Evolutionary conservation across 2,888 invertebrate genomes (phyloP).

Genomic region (Noctua janthe): DNA sequence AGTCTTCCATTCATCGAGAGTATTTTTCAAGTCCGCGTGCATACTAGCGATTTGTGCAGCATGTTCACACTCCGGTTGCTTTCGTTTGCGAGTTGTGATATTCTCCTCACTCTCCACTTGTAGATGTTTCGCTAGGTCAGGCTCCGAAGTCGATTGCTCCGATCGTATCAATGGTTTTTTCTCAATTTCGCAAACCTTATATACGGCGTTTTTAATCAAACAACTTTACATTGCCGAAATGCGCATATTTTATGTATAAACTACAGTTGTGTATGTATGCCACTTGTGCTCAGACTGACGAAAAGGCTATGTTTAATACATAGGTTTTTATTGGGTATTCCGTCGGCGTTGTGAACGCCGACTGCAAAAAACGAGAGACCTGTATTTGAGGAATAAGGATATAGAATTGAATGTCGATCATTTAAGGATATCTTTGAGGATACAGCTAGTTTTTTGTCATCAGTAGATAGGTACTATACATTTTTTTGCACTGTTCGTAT

Average conservation of each 20-base stretch:
- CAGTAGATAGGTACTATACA: constrained; percentile 9
- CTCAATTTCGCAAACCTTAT: constrained; percentile 1
- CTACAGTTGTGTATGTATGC: constrained; percentile 41
- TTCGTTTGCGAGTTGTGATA: too few relatives aligned
- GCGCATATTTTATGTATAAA: constrained; percentile 4
- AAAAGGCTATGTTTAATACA: constrained; percentile 22
- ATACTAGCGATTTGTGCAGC: too few relatives aligned
- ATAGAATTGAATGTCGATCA: constrained; percentile 19
- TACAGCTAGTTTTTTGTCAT: constrained; percentile 25
- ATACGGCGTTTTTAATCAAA: neutral
- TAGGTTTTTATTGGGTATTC: constrained; percentile 41
- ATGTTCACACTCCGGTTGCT: too few relatives aligned
- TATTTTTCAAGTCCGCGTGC: too few relatives aligned
- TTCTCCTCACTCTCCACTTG: too few relatives aligned
- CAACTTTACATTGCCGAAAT: constrained; percentile 8
- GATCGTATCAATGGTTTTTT: too few relatives aligned
- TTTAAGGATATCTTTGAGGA: constrained; percentile 25
- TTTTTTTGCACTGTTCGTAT: neutral
- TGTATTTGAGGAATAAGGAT: constrained; percentile 38
- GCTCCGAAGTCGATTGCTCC: too few relatives aligned
- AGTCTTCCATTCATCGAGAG: too few relatives aligned
- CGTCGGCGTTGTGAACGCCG: constrained; percentile 5
- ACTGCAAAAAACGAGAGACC: constrained; percentile 35
- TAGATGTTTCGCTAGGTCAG: too few relatives aligned
- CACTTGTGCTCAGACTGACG: constrained; percentile 36